phyloP scores from a whole-genome alignment of 2,888 invertebrate species.

The Dascillus cervinus region DNA sequence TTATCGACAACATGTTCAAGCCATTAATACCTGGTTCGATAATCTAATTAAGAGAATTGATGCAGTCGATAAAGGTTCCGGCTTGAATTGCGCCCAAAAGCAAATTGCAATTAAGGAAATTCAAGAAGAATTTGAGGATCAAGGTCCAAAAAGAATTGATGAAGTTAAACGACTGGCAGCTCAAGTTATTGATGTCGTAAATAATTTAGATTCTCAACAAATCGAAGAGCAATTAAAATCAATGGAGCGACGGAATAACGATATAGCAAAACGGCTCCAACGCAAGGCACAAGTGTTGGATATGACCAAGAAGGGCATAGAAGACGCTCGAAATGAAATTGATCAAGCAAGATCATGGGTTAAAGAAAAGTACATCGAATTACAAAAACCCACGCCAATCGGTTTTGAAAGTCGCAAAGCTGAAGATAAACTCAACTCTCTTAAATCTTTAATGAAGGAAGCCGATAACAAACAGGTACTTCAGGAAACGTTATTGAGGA shows the following conservation, averaged over 20 bases:
- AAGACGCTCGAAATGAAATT: conserved; percentile 73
- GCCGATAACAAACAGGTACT: conserved; percentile 76
- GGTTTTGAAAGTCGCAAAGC: conserved; percentile 72
- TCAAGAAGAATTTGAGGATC: conserved; percentile 63
- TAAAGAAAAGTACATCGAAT: conserved; percentile 59
- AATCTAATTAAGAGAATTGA: conserved; percentile 72
- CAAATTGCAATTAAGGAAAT: conserved; percentile 66
- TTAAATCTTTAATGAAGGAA: conserved; percentile 72
- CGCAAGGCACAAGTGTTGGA: conserved; percentile 78
- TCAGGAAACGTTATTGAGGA: conserved; percentile 75
- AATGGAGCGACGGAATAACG: conserved; percentile 74
- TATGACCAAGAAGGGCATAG: conserved; percentile 75
- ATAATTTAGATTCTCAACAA: conserved; percentile 83
- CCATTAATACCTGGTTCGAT: conserved; percentile 77
- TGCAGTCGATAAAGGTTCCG: conserved; percentile 75
- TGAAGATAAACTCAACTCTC: conserved; percentile 63
- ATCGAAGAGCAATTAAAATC: conserved; percentile 84
- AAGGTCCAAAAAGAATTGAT: conserved; percentile 64
- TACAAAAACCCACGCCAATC: conserved; percentile 59
- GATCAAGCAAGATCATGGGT: conserved; percentile 74
- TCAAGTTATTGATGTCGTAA: conserved; percentile 70
- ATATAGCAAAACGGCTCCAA: conserved; percentile 75
- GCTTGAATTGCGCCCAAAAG: conserved; percentile 73
- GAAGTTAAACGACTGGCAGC: conserved; percentile 62
- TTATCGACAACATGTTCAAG: conserved; percentile 66